These are phyloP conservation scores for Steinernema feltiae DNA, from an alignment of 1,140 invertebrate genomes.

Conservation along the genomic window DNA sequence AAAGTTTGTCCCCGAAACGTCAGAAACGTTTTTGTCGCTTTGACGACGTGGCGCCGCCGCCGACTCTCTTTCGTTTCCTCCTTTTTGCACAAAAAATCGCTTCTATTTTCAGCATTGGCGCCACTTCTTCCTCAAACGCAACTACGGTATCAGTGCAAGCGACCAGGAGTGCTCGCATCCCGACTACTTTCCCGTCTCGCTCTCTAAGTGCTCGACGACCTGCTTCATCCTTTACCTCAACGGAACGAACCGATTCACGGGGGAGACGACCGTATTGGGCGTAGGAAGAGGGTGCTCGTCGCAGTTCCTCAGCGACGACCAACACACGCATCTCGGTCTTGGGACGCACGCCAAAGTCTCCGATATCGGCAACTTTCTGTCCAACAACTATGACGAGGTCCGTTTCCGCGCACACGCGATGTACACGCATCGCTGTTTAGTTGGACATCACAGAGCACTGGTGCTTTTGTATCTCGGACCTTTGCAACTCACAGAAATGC, in stretches of 20 bases:
- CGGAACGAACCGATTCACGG: conserved; percentile 43
- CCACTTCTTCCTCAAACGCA: conserved; percentile 51
- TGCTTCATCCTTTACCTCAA: conserved; percentile 48
- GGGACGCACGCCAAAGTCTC: conserved; percentile 39
- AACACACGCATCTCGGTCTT: conserved; percentile 40
- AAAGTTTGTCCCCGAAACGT: background rate
- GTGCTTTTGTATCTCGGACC: conserved; percentile 48
- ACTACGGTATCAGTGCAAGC: conserved; percentile 39
- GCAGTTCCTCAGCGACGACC: conserved; percentile 44
- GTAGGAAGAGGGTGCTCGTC: conserved; percentile 47
- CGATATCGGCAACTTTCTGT: conserved; percentile 42
- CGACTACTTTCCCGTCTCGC: conserved; percentile 35
- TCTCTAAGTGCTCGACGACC: conserved; percentile 33
- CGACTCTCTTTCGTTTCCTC: background rate
- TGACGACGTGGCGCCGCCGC: background rate
- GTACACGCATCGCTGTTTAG: conserved; percentile 25
- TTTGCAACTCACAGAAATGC: conserved; percentile 41
- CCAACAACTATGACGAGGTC: conserved; percentile 45
- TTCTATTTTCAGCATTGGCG: conserved; percentile 46
- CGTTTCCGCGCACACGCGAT: background rate
- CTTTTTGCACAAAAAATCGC: background rate
- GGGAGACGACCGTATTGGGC: conserved; percentile 31
- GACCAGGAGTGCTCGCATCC: conserved; percentile 39
- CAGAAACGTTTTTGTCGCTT: background rate
- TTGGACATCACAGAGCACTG: conserved; percentile 46